These are phyloP conservation scores for Crotalus helleri DNA, from an alignment of 2,113 vertebrate species.

Conservation along the genomic window DNA sequence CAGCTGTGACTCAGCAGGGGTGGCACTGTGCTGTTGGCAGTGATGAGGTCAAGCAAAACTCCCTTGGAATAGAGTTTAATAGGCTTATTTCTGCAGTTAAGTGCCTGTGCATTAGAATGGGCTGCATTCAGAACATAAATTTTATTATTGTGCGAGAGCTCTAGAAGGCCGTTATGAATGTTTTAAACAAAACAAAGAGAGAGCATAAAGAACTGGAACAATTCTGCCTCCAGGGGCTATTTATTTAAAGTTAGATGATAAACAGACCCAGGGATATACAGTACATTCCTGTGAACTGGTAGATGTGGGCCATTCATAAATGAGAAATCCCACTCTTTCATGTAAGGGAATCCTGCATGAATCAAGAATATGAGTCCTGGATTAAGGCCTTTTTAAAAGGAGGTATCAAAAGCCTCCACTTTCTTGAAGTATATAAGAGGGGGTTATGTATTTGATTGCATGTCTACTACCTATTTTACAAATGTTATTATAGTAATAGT, in stretches of 20 bases:
- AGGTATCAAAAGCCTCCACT: not conserved
- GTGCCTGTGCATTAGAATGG: not conserved
- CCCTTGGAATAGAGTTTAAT: constrained; percentile 9
- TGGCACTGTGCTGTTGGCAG: not conserved
- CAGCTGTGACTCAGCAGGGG: not conserved
- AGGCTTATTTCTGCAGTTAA: not conserved
- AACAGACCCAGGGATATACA: not conserved
- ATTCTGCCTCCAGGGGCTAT: not conserved
- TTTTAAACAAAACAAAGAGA: not conserved
- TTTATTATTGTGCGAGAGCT: not conserved
- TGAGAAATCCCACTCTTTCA: not conserved
- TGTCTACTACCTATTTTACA: not conserved
- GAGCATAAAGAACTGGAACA: not conserved
- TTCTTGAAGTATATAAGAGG: not conserved
- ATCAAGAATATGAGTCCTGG: not conserved
- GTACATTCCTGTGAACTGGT: not conserved
- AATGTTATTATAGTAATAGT: not conserved
- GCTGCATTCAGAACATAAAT: not conserved
- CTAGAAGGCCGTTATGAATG: not conserved
- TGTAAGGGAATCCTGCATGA: not conserved
- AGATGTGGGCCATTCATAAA: not conserved
- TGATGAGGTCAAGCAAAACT: constrained; percentile 2
- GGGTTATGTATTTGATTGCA: not conserved
- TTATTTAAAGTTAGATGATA: not conserved
- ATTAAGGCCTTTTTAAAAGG: not conserved